Base-by-base conservation (phyloP, 2,888 invertebrate genomes). In the Leptura quadrifasciata region DNA sequence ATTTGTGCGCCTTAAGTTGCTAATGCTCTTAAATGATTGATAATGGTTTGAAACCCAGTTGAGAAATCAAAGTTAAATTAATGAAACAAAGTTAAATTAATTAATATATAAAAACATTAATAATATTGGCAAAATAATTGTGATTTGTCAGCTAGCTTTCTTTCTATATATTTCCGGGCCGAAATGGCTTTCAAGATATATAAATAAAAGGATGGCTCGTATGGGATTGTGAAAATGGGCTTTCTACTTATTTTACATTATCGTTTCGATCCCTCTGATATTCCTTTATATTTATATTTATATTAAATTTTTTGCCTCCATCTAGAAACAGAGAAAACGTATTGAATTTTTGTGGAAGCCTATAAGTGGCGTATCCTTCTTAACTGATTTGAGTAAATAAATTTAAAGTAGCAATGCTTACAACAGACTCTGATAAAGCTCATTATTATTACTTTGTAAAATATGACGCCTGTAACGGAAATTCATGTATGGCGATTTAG, bases 181-280 rank as follows among this genome's bases (percentile, higher is more conserved):
- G 1, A 8, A 60, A 60, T n/a, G n/a, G 60, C 20, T 27, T n/a
- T 27, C 60, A 27, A 60, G 24, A 60, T 31, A 60, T 60, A 60
- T 27, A 27, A 60, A 60, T 60, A 60, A 60, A 60, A 31, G 27
- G 21, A 60, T n/a, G 15, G 58, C 58, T 27, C 21, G 24, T n/a
- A 27, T n/a, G 8, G n/a, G n/a, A 60, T 60, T 27, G 21, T 27
- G 60, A 60, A 60, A 60, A 60, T 27, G 60, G 60, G 12, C 27
- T 60, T 60, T 31, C 60, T 60, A 60, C 60, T 60, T 60, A 60
- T 60, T 60, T 60, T 60, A 27, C 60, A 60, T 60, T 60, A 60
- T 60, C 27, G 60, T 27, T 60, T 8, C 60, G 24, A 24, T 57
- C 24, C 12, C 57, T 20, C 15, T 21, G 57, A 57, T 57, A 57